phyloP scores from a whole-genome alignment of 1,140 invertebrate genomes.

The Venustaconcha ellipsiformis region DNA sequence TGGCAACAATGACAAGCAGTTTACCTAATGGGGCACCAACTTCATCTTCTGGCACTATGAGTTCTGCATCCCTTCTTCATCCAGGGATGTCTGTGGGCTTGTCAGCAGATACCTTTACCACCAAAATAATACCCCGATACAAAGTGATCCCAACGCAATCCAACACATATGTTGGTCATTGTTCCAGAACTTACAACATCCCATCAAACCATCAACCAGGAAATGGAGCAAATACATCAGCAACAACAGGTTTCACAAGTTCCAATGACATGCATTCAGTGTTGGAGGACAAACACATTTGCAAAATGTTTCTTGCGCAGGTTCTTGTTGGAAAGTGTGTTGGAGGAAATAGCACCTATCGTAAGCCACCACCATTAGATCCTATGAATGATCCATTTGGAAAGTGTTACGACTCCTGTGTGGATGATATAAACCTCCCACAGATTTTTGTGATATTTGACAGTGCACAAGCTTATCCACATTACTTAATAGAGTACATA shows the following conservation, averaged over 20 bases:
- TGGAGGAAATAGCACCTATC: constrained; percentile 13
- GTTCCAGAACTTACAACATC: background rate
- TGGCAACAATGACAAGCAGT: too few species aligned
- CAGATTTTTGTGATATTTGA: constrained; percentile 60
- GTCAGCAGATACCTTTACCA: background rate
- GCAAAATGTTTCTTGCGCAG: constrained; percentile 40
- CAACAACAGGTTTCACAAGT: background rate
- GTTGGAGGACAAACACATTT: constrained; percentile 12
- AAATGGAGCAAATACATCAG: constrained; percentile 5
- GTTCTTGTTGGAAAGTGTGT: constrained; percentile 38
- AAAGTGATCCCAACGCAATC: background rate
- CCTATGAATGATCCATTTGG: constrained; percentile 33
- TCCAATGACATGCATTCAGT: constrained; percentile 10
- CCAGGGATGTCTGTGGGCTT: background rate
- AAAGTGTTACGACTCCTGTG: constrained; percentile 47
- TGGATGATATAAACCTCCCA: constrained; percentile 44
- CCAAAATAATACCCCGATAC: too few species aligned
- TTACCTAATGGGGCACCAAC: too few species aligned
- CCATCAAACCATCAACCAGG: background rate
- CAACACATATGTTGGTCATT: background rate
- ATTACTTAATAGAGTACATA: constrained; percentile 54
- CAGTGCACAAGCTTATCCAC: constrained; percentile 52
- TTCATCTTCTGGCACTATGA: too few species aligned
- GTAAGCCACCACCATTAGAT: constrained; percentile 27
- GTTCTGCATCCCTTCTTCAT: background rate